phyloP scores from a whole-genome alignment of 2,113 vertebrate species.

The Myotis yumanensis region DNA sequence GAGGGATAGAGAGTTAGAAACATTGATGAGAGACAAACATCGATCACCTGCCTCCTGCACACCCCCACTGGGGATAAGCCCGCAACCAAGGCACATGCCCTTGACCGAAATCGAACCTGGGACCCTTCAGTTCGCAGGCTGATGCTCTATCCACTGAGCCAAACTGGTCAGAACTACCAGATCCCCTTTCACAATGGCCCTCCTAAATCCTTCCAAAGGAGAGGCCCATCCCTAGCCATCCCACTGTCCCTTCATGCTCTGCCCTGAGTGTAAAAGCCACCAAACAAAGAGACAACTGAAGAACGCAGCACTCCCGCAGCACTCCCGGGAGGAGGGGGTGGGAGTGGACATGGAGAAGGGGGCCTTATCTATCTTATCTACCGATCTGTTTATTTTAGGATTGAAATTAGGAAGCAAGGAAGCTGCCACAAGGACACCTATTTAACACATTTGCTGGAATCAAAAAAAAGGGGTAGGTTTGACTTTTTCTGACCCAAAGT shows the following conservation, averaged over 20 bases:
- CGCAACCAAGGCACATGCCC: no score
- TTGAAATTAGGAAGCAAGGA: slow-evolving; percentile 22
- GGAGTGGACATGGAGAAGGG: not conserved
- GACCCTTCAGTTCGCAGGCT: no score
- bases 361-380: not conserved
- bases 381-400: not conserved
- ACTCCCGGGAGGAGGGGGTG: not conserved
- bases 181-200: not conserved
- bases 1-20: no score
- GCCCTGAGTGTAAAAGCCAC: not conserved
- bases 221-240: not conserved
- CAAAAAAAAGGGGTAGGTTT: not conserved
- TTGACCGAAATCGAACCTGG: no score
- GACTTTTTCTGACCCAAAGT: not conserved
- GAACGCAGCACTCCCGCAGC: not conserved
- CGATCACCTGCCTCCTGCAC: no score
- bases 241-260: not conserved
- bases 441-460: not conserved
- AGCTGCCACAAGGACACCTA: not conserved
- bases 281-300: not conserved
- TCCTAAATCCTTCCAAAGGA: not conserved
- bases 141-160: no score
- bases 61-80: no score
- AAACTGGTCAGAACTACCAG: no score
- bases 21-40: no score